These are phyloP conservation scores for Bombus ignitus DNA, from an alignment of 1,140 invertebrate species.

Conservation along the genomic window DNA sequence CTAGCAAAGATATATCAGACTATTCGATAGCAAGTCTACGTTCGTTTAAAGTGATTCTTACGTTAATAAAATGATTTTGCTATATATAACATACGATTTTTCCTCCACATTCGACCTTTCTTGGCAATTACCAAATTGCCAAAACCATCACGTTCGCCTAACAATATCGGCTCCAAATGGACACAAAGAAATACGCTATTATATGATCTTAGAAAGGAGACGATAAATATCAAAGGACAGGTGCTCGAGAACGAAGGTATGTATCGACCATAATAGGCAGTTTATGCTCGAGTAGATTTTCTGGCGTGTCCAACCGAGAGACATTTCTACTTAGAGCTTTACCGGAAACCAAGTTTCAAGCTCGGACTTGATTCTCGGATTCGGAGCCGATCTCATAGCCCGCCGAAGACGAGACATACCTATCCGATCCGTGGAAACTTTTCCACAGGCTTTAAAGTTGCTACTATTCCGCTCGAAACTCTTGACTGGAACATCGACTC, in stretches of 20 bases:
- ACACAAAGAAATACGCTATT: neutral
- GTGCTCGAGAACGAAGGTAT: neutral
- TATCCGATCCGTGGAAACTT: conserved; percentile 61
- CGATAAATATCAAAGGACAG: conserved; percentile 25
- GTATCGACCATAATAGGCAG: neutral
- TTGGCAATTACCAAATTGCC: neutral
- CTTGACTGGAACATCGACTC: conserved; percentile 55
- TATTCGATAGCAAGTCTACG: too few species aligned
- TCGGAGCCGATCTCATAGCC: conserved; percentile 32
- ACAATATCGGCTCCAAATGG: neutral
- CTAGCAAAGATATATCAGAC: neutral
- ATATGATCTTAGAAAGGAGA: conserved; percentile 8
- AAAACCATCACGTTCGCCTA: neutral
- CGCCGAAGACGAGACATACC: conserved; percentile 50
- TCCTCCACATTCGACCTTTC: too few species aligned
- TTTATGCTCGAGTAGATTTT: neutral
- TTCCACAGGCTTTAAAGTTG: conserved; percentile 60
- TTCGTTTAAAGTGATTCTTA: neutral
- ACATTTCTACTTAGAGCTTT: neutral
- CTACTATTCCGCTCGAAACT: conserved; percentile 46
- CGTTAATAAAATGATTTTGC: neutral
- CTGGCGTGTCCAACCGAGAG: neutral
- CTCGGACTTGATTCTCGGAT: conserved; percentile 43
- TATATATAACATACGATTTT: neutral
- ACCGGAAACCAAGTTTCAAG: neutral